A percentile compares a stretch with the other conserved stretches of the same genome.
phyloP scores from a whole-genome alignment of 2,797 vertebrate genomes.

The Ptychadena robeensis region DNA sequence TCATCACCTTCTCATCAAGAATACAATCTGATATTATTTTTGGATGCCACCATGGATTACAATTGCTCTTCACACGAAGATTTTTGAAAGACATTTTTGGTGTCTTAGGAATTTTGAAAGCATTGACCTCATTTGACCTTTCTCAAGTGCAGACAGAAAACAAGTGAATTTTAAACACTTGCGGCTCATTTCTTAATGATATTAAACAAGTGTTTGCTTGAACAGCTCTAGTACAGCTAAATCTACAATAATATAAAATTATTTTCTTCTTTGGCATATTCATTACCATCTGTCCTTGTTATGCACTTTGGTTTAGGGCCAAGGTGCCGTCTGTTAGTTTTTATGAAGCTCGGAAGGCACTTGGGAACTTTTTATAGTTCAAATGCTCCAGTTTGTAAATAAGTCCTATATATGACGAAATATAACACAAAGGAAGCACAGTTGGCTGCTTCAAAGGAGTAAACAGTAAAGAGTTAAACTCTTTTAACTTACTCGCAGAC shows the following conservation, averaged over 20 bases:
- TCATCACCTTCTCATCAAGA: neutral
- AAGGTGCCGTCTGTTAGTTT: conserved; percentile 9
- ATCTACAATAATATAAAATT: conserved; percentile 29
- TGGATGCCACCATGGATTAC: neutral
- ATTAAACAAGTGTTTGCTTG: conserved; percentile 34
- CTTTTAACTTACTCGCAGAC: neutral
- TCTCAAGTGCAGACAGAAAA: neutral
- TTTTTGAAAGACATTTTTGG: neutral
- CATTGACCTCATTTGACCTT: conserved; percentile 18
- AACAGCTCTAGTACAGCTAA: neutral
- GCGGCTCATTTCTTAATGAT: conserved; percentile 18
- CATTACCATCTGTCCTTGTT: conserved; percentile 39
- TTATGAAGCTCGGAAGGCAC: conserved; percentile 10
- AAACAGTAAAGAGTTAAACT: neutral
- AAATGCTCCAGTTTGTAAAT: neutral
- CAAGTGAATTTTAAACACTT: neutral
- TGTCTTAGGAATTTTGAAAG: neutral
- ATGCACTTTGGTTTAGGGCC: conserved; percentile 10
- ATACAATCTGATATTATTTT: conserved; percentile 1
- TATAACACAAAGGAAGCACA: neutral
- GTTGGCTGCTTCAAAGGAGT: neutral
- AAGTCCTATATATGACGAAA: conserved; percentile 1
- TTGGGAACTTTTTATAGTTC: neutral
- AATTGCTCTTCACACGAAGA: neutral
- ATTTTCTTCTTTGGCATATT: conserved; percentile 21